phyloP scores from a whole-genome alignment of 2,888 invertebrate genomes.

The Hydraecia micacea region DNA sequence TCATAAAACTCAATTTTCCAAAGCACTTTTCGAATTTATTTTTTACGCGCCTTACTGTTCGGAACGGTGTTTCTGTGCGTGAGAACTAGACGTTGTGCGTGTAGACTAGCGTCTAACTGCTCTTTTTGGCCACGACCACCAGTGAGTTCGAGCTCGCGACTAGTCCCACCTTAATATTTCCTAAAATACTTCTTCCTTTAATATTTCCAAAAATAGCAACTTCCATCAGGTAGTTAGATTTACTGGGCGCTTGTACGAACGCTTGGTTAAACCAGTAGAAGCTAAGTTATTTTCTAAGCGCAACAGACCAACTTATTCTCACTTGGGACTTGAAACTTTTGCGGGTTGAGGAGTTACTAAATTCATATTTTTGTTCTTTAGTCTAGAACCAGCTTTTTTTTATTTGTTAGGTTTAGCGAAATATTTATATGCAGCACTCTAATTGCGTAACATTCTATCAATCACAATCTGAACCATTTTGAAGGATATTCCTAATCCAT shows the following conservation, averaged over 20 bases:
- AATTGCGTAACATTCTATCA: too few species aligned
- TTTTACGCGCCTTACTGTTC: too few species aligned
- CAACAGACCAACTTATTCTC: conserved; percentile 27
- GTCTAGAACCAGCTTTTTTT: not conserved
- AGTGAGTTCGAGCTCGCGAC: too few species aligned
- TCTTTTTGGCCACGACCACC: too few species aligned
- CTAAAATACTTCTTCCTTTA: not conserved
- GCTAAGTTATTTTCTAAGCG: conserved; percentile 17
- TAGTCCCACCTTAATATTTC: too few species aligned
- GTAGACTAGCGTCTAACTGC: too few species aligned
- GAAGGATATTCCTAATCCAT: too few species aligned
- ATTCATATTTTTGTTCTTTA: not conserved
- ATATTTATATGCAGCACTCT: not conserved
- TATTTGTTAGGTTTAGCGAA: not conserved
- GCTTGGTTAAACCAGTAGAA: not conserved
- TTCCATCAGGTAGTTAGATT: not conserved
- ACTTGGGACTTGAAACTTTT: conserved; percentile 13
- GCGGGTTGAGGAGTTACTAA: not conserved
- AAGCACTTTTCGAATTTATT: too few species aligned
- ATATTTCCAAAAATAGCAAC: not conserved
- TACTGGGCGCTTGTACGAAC: not conserved
- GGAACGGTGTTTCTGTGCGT: too few species aligned
- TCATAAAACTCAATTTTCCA: too few species aligned
- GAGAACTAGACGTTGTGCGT: too few species aligned
- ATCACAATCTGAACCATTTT: too few species aligned